Evolutionary conservation across 2,797 vertebrate species (phyloP).

Genomic region (Poecilia picta): DNA sequence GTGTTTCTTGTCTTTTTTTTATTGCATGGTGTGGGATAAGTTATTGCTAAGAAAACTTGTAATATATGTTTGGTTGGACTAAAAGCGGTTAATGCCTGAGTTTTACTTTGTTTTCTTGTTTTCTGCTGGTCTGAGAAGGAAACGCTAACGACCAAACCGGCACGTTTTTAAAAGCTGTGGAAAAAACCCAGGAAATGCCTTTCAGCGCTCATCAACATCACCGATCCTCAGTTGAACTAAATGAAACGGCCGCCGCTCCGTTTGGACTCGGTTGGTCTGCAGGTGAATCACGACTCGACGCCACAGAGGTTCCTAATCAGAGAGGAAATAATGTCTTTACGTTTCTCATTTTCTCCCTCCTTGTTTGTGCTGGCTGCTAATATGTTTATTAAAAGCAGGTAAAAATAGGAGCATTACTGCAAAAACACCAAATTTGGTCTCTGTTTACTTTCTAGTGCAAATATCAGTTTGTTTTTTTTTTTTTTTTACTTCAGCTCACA

Average conservation of each 20-base stretch:
- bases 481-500: too few species aligned
- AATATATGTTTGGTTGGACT: slow-evolving; percentile 93
- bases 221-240: slow-evolving; percentile 18
- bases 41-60: slow-evolving; percentile 99
- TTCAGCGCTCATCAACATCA: neutral
- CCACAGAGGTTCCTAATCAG: slow-evolving; percentile 39
- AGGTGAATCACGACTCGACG: slow-evolving; percentile 49
- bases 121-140: slow-evolving; percentile 42
- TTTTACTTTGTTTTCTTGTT: slow-evolving; percentile 75
- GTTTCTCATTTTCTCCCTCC: neutral
- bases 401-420: neutral
- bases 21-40: slow-evolving; percentile 99
- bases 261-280: slow-evolving; percentile 43
- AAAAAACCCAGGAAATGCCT: slow-evolving; percentile 19
- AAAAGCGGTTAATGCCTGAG: slow-evolving; percentile 84
- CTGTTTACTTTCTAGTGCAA: too few species aligned
- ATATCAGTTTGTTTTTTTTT: too few species aligned
- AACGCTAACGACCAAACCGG: slow-evolving; percentile 45
- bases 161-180: slow-evolving; percentile 29
- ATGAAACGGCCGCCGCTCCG: slow-evolving; percentile 19
- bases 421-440: too few species aligned
- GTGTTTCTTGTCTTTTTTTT: slow-evolving; percentile 84
- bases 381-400: too few species aligned
- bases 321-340: neutral
- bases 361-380: slow-evolving; percentile 1